These are phyloP conservation scores for Cyaniris semiargus DNA, from an alignment of 2,888 invertebrate genomes.

Conservation along the genomic window DNA sequence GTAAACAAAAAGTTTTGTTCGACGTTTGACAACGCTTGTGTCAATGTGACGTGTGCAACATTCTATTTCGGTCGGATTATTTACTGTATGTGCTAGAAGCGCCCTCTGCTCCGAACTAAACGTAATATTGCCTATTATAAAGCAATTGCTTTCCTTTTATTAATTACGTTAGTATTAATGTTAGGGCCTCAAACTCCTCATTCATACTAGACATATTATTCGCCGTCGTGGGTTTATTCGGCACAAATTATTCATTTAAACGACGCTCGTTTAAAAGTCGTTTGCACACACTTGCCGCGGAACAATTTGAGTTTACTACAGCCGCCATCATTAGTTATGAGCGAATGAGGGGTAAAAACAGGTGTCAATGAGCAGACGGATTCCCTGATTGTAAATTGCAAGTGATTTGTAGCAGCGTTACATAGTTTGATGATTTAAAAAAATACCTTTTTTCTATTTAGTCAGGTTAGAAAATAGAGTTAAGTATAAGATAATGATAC, in stretches of 20 bases:
- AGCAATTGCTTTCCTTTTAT: background rate
- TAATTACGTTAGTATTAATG: background rate
- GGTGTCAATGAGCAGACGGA: background rate
- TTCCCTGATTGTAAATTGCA: background rate
- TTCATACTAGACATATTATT: background rate
- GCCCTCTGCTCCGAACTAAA: too few relatives aligned
- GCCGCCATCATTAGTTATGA: constrained; percentile 6
- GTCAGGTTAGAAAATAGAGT: too few relatives aligned
- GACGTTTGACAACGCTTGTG: too few relatives aligned
- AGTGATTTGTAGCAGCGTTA: background rate
- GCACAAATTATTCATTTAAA: constrained; percentile 17
- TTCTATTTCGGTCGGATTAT: too few relatives aligned
- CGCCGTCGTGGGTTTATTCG: background rate
- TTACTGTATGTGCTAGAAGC: too few relatives aligned
- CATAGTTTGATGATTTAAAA: too few relatives aligned
- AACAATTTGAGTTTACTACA: constrained; percentile 4
- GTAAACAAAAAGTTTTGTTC: too few relatives aligned
- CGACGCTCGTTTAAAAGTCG: constrained; percentile 22
- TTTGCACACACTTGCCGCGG: constrained; percentile 11
- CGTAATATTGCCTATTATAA: background rate
- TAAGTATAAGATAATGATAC: too few relatives aligned
- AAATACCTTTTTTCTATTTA: too few relatives aligned
- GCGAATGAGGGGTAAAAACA: background rate
- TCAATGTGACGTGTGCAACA: too few relatives aligned
- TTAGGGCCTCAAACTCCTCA: background rate